These are phyloP conservation scores for Lasioglossum villosulum DNA, from an alignment of 2,888 invertebrate species.

Conservation along the genomic window DNA sequence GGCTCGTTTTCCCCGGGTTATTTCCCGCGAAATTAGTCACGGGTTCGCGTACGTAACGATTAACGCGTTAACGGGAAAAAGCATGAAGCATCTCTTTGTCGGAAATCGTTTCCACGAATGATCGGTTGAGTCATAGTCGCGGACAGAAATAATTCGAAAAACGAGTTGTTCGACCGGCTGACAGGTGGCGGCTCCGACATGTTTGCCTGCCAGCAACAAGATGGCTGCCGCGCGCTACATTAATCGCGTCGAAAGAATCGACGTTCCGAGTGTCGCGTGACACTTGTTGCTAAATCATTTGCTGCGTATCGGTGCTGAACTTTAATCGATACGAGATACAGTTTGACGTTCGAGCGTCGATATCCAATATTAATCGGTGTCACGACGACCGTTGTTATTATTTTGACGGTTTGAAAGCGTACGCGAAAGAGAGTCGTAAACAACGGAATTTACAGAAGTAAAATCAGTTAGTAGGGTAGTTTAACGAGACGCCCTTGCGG, in stretches of 20 bases:
- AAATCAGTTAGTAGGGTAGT: not conserved
- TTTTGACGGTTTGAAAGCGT: not conserved
- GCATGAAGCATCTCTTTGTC: conserved; percentile 12
- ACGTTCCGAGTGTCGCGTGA: conserved; percentile 40
- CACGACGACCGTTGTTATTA: not conserved
- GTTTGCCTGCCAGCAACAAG: conserved; percentile 38
- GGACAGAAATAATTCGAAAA: conserved; percentile 38
- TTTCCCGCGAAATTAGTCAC: conserved; percentile 36
- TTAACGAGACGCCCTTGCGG: not conserved
- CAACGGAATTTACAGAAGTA: not conserved
- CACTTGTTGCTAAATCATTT: conserved; percentile 69
- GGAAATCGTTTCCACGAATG: conserved; percentile 45
- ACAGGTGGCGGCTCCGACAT: conserved; percentile 47
- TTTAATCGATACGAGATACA: conserved; percentile 3
- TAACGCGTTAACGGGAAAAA: conserved; percentile 38
- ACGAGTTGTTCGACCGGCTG: conserved; percentile 27
- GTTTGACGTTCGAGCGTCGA: not conserved
- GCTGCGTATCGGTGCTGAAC: not conserved
- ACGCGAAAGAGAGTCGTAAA: not conserved
- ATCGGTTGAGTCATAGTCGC: conserved; percentile 42
- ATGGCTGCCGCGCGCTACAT: conserved; percentile 35
- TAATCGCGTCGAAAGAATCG: conserved; percentile 38
- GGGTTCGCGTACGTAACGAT: conserved; percentile 25
- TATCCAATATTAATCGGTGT: not conserved
- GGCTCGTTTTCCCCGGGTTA: not conserved